Percentiles rank a stretch among this genome's conserved stretches.
Conservation (phyloP, 2,888 invertebrate species). For the Ceraclea dissimilis region DNA sequence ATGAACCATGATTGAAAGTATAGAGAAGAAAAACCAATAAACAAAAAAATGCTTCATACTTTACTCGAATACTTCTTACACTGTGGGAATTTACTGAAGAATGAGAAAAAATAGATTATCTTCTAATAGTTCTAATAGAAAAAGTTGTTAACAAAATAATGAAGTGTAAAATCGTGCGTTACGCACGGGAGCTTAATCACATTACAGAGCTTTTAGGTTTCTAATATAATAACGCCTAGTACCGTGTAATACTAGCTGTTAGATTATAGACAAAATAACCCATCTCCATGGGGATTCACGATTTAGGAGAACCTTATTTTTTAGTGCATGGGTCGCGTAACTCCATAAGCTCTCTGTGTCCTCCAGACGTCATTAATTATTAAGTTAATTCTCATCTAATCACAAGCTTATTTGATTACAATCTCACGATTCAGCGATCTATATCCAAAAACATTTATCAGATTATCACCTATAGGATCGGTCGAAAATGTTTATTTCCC, state of each 20-base stretch:
- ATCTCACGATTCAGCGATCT: conserved; percentile 1
- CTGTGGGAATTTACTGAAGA: no score
- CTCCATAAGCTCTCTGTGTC: neutral
- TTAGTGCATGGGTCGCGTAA: neutral
- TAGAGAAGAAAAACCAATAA: no score
- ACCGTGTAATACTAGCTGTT: no score
- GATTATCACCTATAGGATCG: neutral
- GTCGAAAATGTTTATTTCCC: neutral
- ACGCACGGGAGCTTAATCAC: neutral
- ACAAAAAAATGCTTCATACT: no score
- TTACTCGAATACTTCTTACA: no score
- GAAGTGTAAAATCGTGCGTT: neutral
- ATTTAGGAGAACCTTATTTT: neutral
- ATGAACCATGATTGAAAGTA: no score
- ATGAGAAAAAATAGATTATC: no score
- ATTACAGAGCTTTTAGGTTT: no score
- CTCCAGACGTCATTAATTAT: neutral
- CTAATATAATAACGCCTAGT: no score
- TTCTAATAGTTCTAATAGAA: no score
- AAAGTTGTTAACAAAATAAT: neutral
- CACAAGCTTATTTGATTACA: neutral
- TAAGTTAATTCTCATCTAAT: neutral
- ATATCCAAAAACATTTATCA: neutral
- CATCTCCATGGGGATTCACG: no score
- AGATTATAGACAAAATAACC: no score